Conservation (phyloP, 2,113 vertebrate species). For the Athene noctua region DNA sequence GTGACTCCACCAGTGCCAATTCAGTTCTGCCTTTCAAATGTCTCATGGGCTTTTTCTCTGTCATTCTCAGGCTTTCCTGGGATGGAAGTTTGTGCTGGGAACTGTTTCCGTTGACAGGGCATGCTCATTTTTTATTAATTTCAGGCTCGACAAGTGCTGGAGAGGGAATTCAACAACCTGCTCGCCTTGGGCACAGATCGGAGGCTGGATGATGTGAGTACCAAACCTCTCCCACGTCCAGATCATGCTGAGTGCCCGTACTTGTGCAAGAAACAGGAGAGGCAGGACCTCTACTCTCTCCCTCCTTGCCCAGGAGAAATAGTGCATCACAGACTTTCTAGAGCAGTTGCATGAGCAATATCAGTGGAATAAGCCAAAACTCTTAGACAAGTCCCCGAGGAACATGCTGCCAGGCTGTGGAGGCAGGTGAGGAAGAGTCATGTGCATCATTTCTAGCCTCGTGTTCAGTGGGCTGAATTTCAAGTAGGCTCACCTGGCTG, state of each 20-base stretch:
- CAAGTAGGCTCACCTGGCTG: background rate
- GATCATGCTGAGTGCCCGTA: background rate
- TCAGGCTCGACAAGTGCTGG: conserved; percentile 94
- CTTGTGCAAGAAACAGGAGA: background rate
- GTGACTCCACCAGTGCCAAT: background rate
- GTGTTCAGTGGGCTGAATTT: background rate
- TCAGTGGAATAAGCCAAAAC: background rate
- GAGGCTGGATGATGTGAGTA: conserved; percentile 90
- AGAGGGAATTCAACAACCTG: conserved; percentile 96
- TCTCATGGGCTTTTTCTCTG: background rate
- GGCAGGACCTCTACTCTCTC: background rate
- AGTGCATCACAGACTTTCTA: background rate
- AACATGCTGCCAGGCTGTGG: background rate
- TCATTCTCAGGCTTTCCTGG: background rate
- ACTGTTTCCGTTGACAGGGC: background rate
- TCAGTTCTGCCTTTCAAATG: background rate
- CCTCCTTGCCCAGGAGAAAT: background rate
- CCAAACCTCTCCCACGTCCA: background rate
- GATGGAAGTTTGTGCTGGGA: background rate
- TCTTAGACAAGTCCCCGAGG: background rate
- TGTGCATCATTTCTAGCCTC: background rate
- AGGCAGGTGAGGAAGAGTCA: background rate
- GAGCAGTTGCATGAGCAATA: background rate
- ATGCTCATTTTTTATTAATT: background rate
- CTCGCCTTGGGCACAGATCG: conserved; percentile 92